Conservation (phyloP, 2,888 invertebrate genomes). For the Xestia sexstrigata region DNA sequence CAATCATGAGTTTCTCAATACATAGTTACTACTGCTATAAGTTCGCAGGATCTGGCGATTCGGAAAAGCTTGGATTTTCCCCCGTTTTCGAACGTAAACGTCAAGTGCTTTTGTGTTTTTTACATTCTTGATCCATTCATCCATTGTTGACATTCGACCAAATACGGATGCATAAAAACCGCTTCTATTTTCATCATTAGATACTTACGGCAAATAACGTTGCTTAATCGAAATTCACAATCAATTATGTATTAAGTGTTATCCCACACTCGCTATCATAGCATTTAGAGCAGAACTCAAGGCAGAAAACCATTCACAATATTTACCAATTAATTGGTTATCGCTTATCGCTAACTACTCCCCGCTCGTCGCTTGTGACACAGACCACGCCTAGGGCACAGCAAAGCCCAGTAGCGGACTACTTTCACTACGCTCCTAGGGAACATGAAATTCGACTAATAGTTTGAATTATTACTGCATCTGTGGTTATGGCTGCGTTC, state of each 20-base stretch:
- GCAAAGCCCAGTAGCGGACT: slow-evolving; percentile 88
- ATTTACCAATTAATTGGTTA: not conserved
- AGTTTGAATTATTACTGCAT: slow-evolving; percentile 86
- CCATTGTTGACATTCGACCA: not conserved
- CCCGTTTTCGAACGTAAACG: not conserved
- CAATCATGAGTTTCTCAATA: slow-evolving; percentile 17
- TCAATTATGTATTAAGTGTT: not conserved
- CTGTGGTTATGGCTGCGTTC: slow-evolving; percentile 69
- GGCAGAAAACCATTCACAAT: not conserved
- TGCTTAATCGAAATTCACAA: not conserved
- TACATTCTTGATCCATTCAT: not conserved
- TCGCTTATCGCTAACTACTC: not conserved
- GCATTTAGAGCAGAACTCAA: not conserved
- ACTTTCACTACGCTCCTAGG: slow-evolving; percentile 86
- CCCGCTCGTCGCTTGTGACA: slow-evolving; percentile 61
- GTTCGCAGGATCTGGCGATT: not conserved
- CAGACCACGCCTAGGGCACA: slow-evolving; percentile 63
- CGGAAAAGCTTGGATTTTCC: not conserved
- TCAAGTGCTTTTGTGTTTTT: not conserved
- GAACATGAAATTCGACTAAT: slow-evolving; percentile 90
- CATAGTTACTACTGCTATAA: not conserved
- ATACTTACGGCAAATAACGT: not conserved
- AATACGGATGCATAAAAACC: not conserved
- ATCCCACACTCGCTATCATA: not conserved
- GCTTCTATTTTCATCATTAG: not conserved